Evolutionary conservation across 2,888 invertebrate species (phyloP).

Genomic region (Dicranocentrus wangi): DNA sequence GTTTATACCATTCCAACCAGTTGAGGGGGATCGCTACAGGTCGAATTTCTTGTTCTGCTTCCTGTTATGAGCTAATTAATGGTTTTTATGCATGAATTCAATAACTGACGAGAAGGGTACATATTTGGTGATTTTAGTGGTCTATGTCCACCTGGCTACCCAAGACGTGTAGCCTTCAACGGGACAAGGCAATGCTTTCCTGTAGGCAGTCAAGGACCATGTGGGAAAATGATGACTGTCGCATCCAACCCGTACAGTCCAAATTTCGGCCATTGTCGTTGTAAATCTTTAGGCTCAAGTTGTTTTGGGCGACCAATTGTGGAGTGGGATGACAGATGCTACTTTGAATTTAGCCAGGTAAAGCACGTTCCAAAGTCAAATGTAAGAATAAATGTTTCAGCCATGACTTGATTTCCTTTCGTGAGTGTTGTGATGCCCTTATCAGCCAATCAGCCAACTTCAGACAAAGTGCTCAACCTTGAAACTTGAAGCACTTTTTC

Average conservation of each 20-base stretch:
- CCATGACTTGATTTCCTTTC: too few species aligned
- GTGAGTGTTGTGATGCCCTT: too few species aligned
- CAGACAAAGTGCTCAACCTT: too few species aligned
- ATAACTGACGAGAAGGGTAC: too few species aligned
- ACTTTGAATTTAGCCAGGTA: constrained; percentile 66
- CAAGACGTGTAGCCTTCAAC: constrained; percentile 51
- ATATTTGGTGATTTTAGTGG: constrained; percentile 32
- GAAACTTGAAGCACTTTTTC: too few species aligned
- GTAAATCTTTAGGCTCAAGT: constrained; percentile 55
- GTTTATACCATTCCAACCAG: neutral
- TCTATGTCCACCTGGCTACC: constrained; percentile 61
- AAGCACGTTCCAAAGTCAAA: too few species aligned
- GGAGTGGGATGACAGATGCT: constrained; percentile 54
- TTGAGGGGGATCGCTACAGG: constrained; percentile 4
- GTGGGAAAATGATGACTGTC: constrained; percentile 57
- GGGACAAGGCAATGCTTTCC: constrained; percentile 51
- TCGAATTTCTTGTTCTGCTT: neutral
- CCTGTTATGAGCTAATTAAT: neutral
- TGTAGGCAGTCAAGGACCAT: constrained; percentile 60
- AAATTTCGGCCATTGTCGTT: constrained; percentile 55
- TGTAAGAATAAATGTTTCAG: too few species aligned
- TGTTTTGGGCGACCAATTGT: constrained; percentile 62
- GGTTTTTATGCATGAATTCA: too few species aligned
- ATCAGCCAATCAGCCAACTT: too few species aligned
- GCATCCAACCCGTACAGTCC: constrained; percentile 47